Evolutionary conservation across 1,140 invertebrate genomes (phyloP).

Genomic region (Drosophila repleta): DNA sequence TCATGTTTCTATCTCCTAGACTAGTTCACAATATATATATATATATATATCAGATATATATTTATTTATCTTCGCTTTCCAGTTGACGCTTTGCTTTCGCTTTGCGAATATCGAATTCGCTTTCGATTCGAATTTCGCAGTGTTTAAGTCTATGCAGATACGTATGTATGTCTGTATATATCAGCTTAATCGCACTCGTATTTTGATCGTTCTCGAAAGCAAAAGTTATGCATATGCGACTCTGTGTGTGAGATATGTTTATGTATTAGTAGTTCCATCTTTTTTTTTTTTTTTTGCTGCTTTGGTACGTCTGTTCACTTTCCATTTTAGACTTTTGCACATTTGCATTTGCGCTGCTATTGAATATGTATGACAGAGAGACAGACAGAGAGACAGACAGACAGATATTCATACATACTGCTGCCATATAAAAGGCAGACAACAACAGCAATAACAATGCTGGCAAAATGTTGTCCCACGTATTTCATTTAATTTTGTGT

Average conservation of each 20-base stretch:
- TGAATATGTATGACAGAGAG: slow-evolving; percentile 69
- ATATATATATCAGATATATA: too few species aligned
- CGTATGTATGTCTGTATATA: slow-evolving; percentile 19
- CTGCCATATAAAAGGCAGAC: slow-evolving; percentile 36
- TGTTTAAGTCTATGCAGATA: slow-evolving; percentile 1
- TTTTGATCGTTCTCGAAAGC: slow-evolving; percentile 62
- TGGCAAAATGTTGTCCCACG: slow-evolving; percentile 62
- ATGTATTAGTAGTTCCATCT: slow-evolving; percentile 29
- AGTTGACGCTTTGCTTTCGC: slow-evolving; percentile 6
- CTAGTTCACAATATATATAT: too few species aligned
- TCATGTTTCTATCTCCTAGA: too few species aligned
- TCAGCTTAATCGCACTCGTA: slow-evolving; percentile 28
- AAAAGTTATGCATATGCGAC: slow-evolving; percentile 51
- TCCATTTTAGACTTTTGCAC: slow-evolving; percentile 75
- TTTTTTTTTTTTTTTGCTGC: too few species aligned
- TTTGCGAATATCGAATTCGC: slow-evolving; percentile 6
- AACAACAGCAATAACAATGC: slow-evolving; percentile 30
- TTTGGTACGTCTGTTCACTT: slow-evolving; percentile 68
- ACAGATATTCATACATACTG: slow-evolving; percentile 26
- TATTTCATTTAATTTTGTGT: slow-evolving; percentile 77
- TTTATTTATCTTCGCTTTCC: neutral
- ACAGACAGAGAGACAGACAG: too few species aligned
- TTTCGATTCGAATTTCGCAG: slow-evolving; percentile 9
- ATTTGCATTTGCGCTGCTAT: slow-evolving; percentile 77
- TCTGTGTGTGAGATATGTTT: neutral